These are phyloP conservation scores for Cloeon dipterum DNA, from an alignment of 2,888 invertebrate species.

Conservation along the genomic window DNA sequence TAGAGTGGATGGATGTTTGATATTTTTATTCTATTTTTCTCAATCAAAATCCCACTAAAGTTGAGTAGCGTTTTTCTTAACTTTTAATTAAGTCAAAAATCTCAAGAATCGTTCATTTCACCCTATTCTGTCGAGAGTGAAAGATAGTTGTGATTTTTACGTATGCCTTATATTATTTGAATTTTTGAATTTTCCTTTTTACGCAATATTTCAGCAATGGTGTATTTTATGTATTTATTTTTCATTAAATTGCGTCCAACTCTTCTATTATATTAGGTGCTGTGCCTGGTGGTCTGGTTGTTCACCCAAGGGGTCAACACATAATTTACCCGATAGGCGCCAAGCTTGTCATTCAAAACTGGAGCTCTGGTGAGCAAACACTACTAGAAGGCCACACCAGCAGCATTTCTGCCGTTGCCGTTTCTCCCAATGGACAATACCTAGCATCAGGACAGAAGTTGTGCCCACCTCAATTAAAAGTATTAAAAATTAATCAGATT, in stretches of 20 bases:
- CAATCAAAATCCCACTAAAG: no score
- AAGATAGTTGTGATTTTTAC: constrained; percentile 4
- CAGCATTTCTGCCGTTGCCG: constrained; percentile 47
- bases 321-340: constrained; percentile 57
- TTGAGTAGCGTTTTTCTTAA: no score
- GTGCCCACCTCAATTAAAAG: no score
- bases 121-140: constrained; percentile 3
- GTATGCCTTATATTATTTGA: no score
- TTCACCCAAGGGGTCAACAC: constrained; percentile 47
- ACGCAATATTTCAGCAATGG: background rate
- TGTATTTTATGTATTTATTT: background rate
- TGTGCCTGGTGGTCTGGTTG: constrained; percentile 28
- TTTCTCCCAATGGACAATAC: constrained; percentile 50
- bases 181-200: background rate
- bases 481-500: no score
- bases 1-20: no score
- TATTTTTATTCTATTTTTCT: no score
- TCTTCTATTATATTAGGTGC: constrained; percentile 5
- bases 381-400: constrained; percentile 64
- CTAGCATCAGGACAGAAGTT: constrained; percentile 70
- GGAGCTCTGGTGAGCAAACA: constrained; percentile 41
- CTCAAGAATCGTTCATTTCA: no score
- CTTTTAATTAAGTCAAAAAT: no score
- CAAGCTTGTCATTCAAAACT: constrained; percentile 47
- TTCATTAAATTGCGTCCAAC: background rate